Percentiles rank a stretch among this genome's conserved stretches.
These are phyloP conservation scores for Deilephila porcellus DNA, from an alignment of 2,888 invertebrate genomes.

Conservation along the genomic window DNA sequence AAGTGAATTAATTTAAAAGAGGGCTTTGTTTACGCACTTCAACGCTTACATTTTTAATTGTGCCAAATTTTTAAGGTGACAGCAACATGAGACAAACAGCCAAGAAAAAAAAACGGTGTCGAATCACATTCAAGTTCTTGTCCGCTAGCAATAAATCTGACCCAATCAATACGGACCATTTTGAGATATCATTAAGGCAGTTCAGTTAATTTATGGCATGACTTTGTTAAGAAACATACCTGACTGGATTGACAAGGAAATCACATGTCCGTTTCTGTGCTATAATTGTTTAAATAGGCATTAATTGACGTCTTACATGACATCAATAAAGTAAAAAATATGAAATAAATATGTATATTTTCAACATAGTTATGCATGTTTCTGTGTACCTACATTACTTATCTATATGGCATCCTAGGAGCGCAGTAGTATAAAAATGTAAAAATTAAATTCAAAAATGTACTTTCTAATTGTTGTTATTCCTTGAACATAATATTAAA, in stretches of 20 bases:
- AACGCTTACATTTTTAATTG: neutral
- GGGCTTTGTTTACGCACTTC: neutral
- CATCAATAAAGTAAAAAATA: neutral
- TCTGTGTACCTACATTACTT: too few species aligned
- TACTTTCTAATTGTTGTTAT: too few species aligned
- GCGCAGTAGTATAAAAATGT: too few species aligned
- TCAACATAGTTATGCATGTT: too few species aligned
- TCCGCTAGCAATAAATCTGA: slow-evolving; percentile 35
- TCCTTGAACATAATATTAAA: too few species aligned
- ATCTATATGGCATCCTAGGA: too few species aligned
- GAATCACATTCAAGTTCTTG: slow-evolving; percentile 36
- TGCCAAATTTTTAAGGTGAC: neutral
- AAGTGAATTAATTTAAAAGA: neutral
- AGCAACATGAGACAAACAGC: slow-evolving; percentile 10
- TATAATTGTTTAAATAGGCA: neutral
- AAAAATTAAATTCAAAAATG: too few species aligned
- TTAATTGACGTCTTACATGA: neutral
- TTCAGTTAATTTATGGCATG: slow-evolving; percentile 38
- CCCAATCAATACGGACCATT: slow-evolving; percentile 40
- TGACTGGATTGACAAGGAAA: slow-evolving; percentile 35
- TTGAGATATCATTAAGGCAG: slow-evolving; percentile 42
- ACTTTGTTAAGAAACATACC: slow-evolving; percentile 33
- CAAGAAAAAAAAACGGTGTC: slow-evolving; percentile 38
- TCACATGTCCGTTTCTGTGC: neutral
- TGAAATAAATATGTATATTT: too few species aligned